Evolutionary conservation across 2,113 vertebrate species (phyloP), one percentile per base, ranked within the genome.

Genomic region (Lepus americanus): DNA sequence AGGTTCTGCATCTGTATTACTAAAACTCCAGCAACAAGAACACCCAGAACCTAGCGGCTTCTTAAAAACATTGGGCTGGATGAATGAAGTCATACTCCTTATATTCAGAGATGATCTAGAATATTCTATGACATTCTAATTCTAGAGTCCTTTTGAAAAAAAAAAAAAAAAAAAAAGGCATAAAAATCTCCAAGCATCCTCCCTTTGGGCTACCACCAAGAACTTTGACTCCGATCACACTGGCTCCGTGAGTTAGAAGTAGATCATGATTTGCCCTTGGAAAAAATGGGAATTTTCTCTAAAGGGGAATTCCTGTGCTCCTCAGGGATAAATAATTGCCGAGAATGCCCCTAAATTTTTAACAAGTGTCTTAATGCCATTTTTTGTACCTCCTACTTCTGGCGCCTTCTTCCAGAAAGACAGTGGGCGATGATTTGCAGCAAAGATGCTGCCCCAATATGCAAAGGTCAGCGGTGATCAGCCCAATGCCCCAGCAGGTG

Each of bases 341-440:
- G 61, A 67, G 94, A 97, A 97, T 97, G 92, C n/a, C 95, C 97
- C 96, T 97, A 97, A 95, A 86, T 93, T 95, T 97, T 94, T 83
- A 88, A 31, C 49, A 74, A 86, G 64, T 8, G 19, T 73, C 67
- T 87, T 51, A 61, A 66, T n/a, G n/a, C 16, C 33, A 1, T 53
- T 76, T 27, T 74, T 81, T 59, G 1, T 17, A n/a, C 33, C 72
- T 81, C 55, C 72, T 69, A 63, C n/a, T 49, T 72, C 85, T 72
- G 73, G 33, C n/a, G 77, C 22, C 64, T 93, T 90, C 85, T 88
- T 77, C 16, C 69, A 64, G 55, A 79, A 93, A 64, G 6, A 39
- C 5, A 5, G 9, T 19, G 39, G 31, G 25, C 16, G 19, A 61
- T 6, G 33, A 44, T 2, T 8, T 0, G 9, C 61, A 16, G 27